Evolutionary conservation across 2,888 invertebrate species (phyloP), one percentile per base, ranked within the genome.

Genomic region (Parascotia fuliginaria): DNA sequence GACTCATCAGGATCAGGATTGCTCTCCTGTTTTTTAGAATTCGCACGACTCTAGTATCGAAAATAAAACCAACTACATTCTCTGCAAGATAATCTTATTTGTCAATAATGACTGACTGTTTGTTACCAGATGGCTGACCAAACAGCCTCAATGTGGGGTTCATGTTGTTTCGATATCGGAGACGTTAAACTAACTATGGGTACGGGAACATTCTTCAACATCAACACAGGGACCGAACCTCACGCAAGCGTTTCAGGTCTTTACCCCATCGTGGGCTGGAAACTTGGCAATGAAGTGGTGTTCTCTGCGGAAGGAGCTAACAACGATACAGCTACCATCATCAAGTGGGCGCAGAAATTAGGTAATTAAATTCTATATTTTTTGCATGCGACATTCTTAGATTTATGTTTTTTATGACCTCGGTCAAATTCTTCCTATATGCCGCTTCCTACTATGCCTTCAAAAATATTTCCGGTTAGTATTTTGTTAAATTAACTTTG

Each of bases 231-330:
- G 0, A 60, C 73, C 0, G 79, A 92, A 55, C 96, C 98, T 0
- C 96, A 97, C 75, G 96, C 97, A 0, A 97, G 97, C 37, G 87
- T 96, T 3, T 94, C 95, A 42, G 98, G 98, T 0, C 92, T 98
- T 28, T 98, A 98, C 87, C 99, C 99, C 0, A 87, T 99, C 15
- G 96, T 99, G 27, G 98, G 96, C 0, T 99, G 99, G 98, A 66
- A 81, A 36, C 54, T 89, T n/a, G 87, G 86, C 0, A 50, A 81
- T 0, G 92, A 92, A 43, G 53, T 90, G 32, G 89, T 94, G 0
- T 98, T 95, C 80, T 92, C 97, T 28, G 96, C 96, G 0, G 99
- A 99, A 83, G 98, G 97, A 0, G 94, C 96, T 0, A 96, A 97
- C 6, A 95, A 96, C 63, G 98, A 99, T 78, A 97, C 97, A 0